Percentiles rank a stretch among this genome's conserved stretches.
phyloP scores from a whole-genome alignment of 64 coral and sea anemone genomes.

The Trachythela sp. region DNA sequence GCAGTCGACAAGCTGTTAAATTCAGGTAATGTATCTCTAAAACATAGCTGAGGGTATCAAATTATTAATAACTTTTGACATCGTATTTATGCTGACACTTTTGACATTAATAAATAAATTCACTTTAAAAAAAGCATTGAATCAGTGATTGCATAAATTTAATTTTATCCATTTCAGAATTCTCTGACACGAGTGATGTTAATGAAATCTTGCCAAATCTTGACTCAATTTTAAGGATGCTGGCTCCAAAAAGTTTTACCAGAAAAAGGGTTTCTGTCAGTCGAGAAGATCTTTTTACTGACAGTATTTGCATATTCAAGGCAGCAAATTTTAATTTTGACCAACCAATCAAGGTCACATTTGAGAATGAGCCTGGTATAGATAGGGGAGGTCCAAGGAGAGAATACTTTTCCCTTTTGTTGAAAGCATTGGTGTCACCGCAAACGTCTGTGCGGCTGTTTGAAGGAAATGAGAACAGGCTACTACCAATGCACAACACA shows the following conservation, averaged over 20 bases:
- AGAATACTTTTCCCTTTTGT: background rate
- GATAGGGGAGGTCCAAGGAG: background rate
- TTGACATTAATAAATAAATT: too few species aligned
- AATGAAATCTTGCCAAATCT: too few species aligned
- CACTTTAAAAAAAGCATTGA: too few species aligned
- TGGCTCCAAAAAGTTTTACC: background rate
- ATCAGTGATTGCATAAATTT: too few species aligned
- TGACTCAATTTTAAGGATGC: background rate
- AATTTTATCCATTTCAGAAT: too few species aligned
- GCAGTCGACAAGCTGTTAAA: too few species aligned
- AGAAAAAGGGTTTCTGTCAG: background rate
- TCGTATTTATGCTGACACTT: too few species aligned
- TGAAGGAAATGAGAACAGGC: background rate
- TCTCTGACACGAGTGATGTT: too few species aligned
- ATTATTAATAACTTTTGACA: too few species aligned
- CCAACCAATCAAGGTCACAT: background rate
- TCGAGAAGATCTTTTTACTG: background rate
- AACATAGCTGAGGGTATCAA: too few species aligned
- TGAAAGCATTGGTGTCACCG: background rate
- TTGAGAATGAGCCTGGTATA: background rate
- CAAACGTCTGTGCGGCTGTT: background rate
- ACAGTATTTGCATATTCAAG: constrained; percentile 6
- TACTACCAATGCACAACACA: constrained; percentile 1
- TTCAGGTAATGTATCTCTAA: too few species aligned
- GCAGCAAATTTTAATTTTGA: constrained; percentile 4